These are phyloP conservation scores for Steinernema feltiae DNA, from an alignment of 1,140 invertebrate genomes.

Conservation along the genomic window DNA sequence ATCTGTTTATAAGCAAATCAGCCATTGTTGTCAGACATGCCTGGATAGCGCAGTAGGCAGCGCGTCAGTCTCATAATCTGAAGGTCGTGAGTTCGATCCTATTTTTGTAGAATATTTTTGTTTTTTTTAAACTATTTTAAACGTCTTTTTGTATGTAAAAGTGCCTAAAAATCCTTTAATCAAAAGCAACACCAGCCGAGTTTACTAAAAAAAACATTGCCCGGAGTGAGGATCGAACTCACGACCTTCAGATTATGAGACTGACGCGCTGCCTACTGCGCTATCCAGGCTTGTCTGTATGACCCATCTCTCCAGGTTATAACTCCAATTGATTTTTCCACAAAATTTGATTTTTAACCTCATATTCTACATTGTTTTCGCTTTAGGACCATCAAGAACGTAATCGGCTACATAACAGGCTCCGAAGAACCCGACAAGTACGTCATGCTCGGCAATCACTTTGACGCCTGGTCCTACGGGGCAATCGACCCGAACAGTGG, in stretches of 20 bases:
- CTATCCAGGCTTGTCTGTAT: slow-evolving; percentile 74
- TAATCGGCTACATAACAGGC: slow-evolving; percentile 55
- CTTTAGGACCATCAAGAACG: slow-evolving; percentile 51
- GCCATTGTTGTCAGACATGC: slow-evolving; percentile 7
- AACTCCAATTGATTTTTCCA: too few relatives aligned
- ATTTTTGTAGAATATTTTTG: too few relatives aligned
- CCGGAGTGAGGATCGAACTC: slow-evolving; percentile 88
- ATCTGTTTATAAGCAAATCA: slow-evolving; percentile 34
- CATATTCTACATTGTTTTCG: too few relatives aligned
- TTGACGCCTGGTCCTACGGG: slow-evolving; percentile 64
- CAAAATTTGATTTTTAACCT: too few relatives aligned
- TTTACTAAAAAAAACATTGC: too few relatives aligned
- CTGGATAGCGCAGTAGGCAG: slow-evolving; percentile 85
- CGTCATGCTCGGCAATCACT: slow-evolving; percentile 65
- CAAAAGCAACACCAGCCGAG: too few relatives aligned
- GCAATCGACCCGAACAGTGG: slow-evolving; percentile 56
- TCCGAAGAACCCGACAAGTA: slow-evolving; percentile 61
- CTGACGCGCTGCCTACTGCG: slow-evolving; percentile 89
- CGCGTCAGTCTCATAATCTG: slow-evolving; percentile 94
- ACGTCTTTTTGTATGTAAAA: too few relatives aligned
- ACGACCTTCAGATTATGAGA: slow-evolving; percentile 95
- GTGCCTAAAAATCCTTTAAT: too few relatives aligned
- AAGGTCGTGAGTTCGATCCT: slow-evolving; percentile 92
- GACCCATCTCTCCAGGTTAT: too few relatives aligned
- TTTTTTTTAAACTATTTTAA: too few relatives aligned